A percentile compares a stretch with the other conserved stretches of the same genome.
phyloP scores from a whole-genome alignment of 92 coral and sea anemone genomes.

The Zoanthus solanderi region DNA sequence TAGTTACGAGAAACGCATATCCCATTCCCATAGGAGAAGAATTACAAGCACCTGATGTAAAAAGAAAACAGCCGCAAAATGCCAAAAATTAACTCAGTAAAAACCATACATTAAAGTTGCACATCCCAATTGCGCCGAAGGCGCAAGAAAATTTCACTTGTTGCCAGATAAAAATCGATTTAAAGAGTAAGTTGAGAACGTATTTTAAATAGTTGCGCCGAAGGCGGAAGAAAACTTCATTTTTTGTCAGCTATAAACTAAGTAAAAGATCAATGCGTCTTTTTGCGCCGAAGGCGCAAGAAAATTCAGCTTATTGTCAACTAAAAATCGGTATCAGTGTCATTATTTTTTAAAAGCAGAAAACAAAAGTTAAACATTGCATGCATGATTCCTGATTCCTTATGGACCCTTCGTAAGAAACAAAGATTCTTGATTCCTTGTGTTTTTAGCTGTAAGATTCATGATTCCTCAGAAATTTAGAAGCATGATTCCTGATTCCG shows the following conservation, averaged over 20 bases:
- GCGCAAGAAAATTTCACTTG: constrained; percentile 17
- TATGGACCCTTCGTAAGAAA: constrained; percentile 20
- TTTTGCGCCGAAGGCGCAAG: constrained; percentile 17
- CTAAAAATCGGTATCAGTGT: constrained; percentile 19
- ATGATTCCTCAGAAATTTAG: constrained; percentile 21
- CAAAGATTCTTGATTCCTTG: constrained; percentile 22
- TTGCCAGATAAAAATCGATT: constrained; percentile 15
- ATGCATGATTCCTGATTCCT: constrained; percentile 23
- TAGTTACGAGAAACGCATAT: constrained; percentile 34
- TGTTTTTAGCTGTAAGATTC: constrained; percentile 21
- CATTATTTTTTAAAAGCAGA: constrained; percentile 20
- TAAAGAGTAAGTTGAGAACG: constrained; percentile 12
- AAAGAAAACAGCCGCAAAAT: constrained; percentile 30
- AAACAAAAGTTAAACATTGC: constrained; percentile 21
- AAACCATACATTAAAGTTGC: constrained; percentile 23
- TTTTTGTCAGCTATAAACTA: constrained; percentile 15
- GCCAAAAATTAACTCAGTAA: constrained; percentile 28
- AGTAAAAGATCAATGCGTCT: constrained; percentile 16
- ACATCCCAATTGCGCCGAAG: constrained; percentile 19
- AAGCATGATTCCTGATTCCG: constrained; percentile 9
- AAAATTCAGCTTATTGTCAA: constrained; percentile 21
- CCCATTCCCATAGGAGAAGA: constrained; percentile 34
- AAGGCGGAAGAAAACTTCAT: constrained; percentile 17
- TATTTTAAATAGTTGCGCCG: constrained; percentile 15
- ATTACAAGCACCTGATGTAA: constrained; percentile 34